A percentile compares a stretch with the other conserved stretches of the same genome.
phyloP scores from a whole-genome alignment of 2,888 invertebrate genomes.

The Drepana falcataria region DNA sequence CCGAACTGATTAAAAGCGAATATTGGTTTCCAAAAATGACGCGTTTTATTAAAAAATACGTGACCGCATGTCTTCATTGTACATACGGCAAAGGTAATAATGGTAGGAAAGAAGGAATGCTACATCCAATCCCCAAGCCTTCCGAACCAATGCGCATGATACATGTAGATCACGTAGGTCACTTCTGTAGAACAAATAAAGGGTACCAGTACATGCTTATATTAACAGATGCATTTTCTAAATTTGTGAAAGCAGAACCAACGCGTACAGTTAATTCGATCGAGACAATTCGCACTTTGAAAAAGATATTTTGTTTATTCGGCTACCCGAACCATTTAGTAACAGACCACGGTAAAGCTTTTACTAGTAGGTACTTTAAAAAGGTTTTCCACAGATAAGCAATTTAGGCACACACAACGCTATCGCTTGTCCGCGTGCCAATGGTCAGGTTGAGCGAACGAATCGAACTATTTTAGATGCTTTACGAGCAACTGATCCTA shows the following conservation, averaged over 20 bases:
- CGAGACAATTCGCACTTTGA: slow-evolving; percentile 9
- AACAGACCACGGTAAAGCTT: slow-evolving; percentile 14
- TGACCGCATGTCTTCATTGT: slow-evolving; percentile 20
- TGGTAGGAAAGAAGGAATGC: slow-evolving; percentile 16
- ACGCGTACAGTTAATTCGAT: slow-evolving; percentile 8
- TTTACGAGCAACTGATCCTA: slow-evolving; percentile 11
- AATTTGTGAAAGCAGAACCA: slow-evolving; percentile 13
- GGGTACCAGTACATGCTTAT: slow-evolving; percentile 16
- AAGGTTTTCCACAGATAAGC: slow-evolving; percentile 13
- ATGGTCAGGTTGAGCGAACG: slow-evolving; percentile 23
- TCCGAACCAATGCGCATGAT: slow-evolving; percentile 16
- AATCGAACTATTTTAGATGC: slow-evolving; percentile 20
- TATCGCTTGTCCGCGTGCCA: slow-evolving; percentile 20
- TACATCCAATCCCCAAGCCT: slow-evolving; percentile 19
- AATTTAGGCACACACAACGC: slow-evolving; percentile 18
- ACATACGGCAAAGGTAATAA: slow-evolving; percentile 14
- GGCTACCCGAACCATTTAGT: slow-evolving; percentile 11
- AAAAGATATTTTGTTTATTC: slow-evolving; percentile 10
- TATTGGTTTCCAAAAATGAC: slow-evolving; percentile 54
- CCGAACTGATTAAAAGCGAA: slow-evolving; percentile 22
- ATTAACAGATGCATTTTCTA: slow-evolving; percentile 16
- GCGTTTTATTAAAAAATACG: slow-evolving; percentile 41
- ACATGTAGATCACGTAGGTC: slow-evolving; percentile 22
- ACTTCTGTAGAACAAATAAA: slow-evolving; percentile 14
- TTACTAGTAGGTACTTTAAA: slow-evolving; percentile 21